A percentile compares a stretch with the other conserved stretches of the same genome.
Conservation (phyloP, 2,888 invertebrate genomes). For the Quadroppia sp. region DNA sequence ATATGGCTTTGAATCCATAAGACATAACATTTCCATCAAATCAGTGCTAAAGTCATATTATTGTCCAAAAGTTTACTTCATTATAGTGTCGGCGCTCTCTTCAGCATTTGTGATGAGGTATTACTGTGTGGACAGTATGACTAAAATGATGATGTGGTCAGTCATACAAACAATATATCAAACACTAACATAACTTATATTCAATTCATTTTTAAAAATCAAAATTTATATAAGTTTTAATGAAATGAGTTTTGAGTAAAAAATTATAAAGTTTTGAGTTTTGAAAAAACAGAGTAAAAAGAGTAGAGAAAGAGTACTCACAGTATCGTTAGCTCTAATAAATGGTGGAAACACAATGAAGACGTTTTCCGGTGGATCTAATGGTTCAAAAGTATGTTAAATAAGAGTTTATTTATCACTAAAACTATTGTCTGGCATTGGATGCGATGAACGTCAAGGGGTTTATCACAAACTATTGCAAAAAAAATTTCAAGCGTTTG, state of each 20-base stretch:
- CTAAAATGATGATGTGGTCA: too few relatives aligned
- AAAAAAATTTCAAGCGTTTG: slow-evolving; percentile 9
- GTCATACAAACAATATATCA: too few relatives aligned
- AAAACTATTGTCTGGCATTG: slow-evolving; percentile 22
- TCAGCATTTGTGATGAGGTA: slow-evolving; percentile 2
- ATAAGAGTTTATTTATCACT: slow-evolving; percentile 24
- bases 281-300: background rate
- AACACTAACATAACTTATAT: too few relatives aligned
- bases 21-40: background rate
- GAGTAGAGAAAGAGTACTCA: slow-evolving; percentile 15
- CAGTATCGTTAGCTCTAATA: slow-evolving; percentile 42
- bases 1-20: background rate
- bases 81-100: background rate
- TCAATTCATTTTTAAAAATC: too few relatives aligned
- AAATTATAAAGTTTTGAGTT: too few relatives aligned
- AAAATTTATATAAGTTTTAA: too few relatives aligned
- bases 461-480: slow-evolving; percentile 11
- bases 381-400: slow-evolving; percentile 27
- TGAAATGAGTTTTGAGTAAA: too few relatives aligned
- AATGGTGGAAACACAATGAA: slow-evolving; percentile 41
- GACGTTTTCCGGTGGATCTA: slow-evolving; percentile 38
- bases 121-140: too few relatives aligned
- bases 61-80: slow-evolving; percentile 19
- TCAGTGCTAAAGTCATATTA: slow-evolving; percentile 6
- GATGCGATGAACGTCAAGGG: background rate